These are phyloP conservation scores for Scomberomorus guttatus DNA, from an alignment of 2,797 vertebrate genomes.

Conservation along the genomic window DNA sequence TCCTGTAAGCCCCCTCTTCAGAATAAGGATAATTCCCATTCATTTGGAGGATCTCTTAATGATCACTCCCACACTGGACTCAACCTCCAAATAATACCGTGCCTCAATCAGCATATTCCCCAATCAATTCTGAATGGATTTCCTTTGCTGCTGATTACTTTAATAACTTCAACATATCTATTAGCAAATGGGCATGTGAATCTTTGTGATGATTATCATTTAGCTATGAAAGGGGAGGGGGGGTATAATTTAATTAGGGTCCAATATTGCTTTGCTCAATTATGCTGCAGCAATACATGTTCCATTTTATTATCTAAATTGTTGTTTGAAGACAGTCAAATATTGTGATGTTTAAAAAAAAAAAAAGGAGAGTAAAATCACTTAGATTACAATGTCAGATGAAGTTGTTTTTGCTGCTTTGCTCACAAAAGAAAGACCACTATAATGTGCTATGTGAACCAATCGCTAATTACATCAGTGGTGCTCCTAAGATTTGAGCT, in stretches of 20 bases:
- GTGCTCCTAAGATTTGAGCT: slow-evolving; percentile 59
- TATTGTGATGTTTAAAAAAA: slow-evolving; percentile 25
- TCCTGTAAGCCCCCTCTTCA: slow-evolving; percentile 75
- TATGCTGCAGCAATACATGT: slow-evolving; percentile 43
- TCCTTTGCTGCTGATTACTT: slow-evolving; percentile 79
- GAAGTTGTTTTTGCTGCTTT: slow-evolving; percentile 50
- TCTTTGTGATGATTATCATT: slow-evolving; percentile 79
- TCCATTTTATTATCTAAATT: slow-evolving; percentile 71
- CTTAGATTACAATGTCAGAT: slow-evolving; percentile 49
- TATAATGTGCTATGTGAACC: slow-evolving; percentile 64
- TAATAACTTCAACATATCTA: slow-evolving; percentile 84
- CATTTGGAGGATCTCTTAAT: slow-evolving; percentile 80
- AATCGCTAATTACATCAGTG: slow-evolving; percentile 71
- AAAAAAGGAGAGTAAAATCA: slow-evolving; percentile 46
- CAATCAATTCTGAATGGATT: slow-evolving; percentile 84
- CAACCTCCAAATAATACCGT: slow-evolving; percentile 79
- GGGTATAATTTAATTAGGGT: slow-evolving; percentile 77
- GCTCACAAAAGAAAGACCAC: slow-evolving; percentile 58
- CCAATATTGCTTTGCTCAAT: slow-evolving; percentile 67
- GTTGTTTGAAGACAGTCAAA: slow-evolving; percentile 65
- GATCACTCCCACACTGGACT: slow-evolving; percentile 84
- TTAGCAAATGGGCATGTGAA: slow-evolving; percentile 77
- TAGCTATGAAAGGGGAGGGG: slow-evolving; percentile 63
- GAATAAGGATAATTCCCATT: slow-evolving; percentile 82
- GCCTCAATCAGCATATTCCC: slow-evolving; percentile 81